Evolutionary conservation across 2,888 invertebrate species (phyloP).

Genomic region (Falcaria lacertinaria): DNA sequence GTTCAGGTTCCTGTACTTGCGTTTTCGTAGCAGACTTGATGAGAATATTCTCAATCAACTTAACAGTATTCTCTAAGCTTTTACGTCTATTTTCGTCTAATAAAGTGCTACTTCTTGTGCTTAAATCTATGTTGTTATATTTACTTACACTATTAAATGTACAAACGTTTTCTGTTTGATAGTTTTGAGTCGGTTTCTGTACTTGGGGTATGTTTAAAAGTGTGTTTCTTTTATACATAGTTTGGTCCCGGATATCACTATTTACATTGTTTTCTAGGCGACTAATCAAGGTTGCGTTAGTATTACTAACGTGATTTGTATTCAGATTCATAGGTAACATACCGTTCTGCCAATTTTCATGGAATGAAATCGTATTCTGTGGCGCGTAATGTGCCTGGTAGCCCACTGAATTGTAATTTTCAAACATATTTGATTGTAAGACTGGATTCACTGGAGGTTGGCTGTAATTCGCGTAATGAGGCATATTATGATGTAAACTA

Average conservation of each 20-base stretch:
- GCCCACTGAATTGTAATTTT: slow-evolving; percentile 40
- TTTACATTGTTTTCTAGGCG: not conserved
- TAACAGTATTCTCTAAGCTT: slow-evolving; percentile 60
- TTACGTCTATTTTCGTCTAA: slow-evolving; percentile 40
- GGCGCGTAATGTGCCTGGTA: slow-evolving; percentile 33
- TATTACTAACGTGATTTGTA: slow-evolving; percentile 20
- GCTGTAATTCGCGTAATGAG: slow-evolving; percentile 43
- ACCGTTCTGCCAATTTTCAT: slow-evolving; percentile 40
- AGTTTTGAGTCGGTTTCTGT: slow-evolving; percentile 30
- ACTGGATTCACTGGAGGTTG: slow-evolving; percentile 35
- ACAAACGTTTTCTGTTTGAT: not conserved
- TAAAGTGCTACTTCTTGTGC: slow-evolving; percentile 19
- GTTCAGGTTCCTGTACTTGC: not conserved
- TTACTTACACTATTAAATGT: not conserved
- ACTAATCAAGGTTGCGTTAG: slow-evolving; percentile 17
- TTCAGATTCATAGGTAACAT: slow-evolving; percentile 53
- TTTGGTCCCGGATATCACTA: not conserved
- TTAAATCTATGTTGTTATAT: slow-evolving; percentile 28
- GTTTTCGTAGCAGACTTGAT: slow-evolving; percentile 36
- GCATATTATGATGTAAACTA: slow-evolving; percentile 40
- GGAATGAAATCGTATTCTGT: slow-evolving; percentile 27
- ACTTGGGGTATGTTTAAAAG: slow-evolving; percentile 48
- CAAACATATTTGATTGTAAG: slow-evolving; percentile 38
- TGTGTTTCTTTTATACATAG: slow-evolving; percentile 9
- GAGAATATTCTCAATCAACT: slow-evolving; percentile 57